Percentiles rank a stretch among this genome's conserved stretches.
Conservation (phyloP, 92 coral and sea anemone genomes). For the Epizoanthus rinbou region DNA sequence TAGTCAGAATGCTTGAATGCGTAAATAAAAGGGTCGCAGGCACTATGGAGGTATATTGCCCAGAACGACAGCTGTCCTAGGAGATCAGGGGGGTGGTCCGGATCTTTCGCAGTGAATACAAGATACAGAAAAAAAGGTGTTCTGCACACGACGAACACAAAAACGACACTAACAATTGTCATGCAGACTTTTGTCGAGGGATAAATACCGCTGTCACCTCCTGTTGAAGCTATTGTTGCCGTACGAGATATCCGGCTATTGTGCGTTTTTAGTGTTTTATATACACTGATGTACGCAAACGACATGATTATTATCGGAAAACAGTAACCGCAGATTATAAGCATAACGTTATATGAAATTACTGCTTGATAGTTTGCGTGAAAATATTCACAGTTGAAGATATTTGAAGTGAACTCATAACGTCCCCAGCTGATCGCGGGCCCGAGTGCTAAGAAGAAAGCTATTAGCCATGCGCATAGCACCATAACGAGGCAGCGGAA, state of each 20-base stretch:
- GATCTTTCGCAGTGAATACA: conserved; percentile 63
- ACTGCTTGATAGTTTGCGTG: conserved; percentile 74
- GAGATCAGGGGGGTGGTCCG: conserved; percentile 68
- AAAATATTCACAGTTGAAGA: conserved; percentile 87
- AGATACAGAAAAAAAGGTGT: conserved; percentile 89
- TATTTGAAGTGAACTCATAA: conserved; percentile 89
- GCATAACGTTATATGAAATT: conserved; percentile 77
- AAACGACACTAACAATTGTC: conserved; percentile 69
- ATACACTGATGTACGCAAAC: conserved; percentile 74
- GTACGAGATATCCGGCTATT: conserved; percentile 66
- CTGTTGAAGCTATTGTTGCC: conserved; percentile 64
- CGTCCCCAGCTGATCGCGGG: conserved; percentile 98
- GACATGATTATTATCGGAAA: conserved; percentile 73
- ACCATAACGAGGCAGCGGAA: conserved; percentile 89
- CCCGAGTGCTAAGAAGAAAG: conserved; percentile 84
- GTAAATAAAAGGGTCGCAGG: conserved; percentile 91
- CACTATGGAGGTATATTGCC: conserved; percentile 96
- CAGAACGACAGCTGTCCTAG: conserved; percentile 93
- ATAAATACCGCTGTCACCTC: conserved; percentile 72
- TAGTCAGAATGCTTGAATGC: conserved; percentile 89
- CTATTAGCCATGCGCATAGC: conserved; percentile 82
- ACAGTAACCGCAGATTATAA: conserved; percentile 79
- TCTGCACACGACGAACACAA: conserved; percentile 83
- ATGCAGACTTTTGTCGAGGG: conserved; percentile 70
- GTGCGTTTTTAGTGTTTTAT: conserved; percentile 70